Conservation (phyloP, 92 coral and sea anemone species). For the Parazoanthus swiftii region DNA sequence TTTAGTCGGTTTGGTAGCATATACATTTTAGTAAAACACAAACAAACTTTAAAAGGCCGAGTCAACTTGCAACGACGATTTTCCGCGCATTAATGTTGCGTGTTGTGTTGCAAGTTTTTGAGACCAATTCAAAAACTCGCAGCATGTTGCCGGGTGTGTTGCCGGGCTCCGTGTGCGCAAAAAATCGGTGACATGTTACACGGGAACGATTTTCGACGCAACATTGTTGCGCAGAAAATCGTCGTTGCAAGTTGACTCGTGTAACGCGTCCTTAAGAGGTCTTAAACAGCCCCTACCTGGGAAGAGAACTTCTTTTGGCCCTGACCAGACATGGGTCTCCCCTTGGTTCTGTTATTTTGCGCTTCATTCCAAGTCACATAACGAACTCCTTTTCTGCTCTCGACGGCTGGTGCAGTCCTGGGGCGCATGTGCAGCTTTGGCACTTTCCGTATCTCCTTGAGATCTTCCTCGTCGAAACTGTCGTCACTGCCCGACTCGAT, state of each 20-base stretch:
- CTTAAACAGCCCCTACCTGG: slow-evolving; percentile 21
- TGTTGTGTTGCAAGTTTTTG: too few relatives aligned
- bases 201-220: too few relatives aligned
- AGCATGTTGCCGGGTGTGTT: too few relatives aligned
- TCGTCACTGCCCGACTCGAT: slow-evolving; percentile 49
- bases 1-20: background rate
- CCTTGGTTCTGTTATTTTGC: slow-evolving; percentile 51
- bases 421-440: slow-evolving; percentile 95
- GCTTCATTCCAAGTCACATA: slow-evolving; percentile 96
- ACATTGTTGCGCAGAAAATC: too few relatives aligned
- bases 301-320: slow-evolving; percentile 10
- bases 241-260: too few relatives aligned
- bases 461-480: slow-evolving; percentile 50
- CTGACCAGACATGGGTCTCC: slow-evolving; percentile 61
- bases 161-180: too few relatives aligned
- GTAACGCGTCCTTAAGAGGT: too few relatives aligned
- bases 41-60: background rate
- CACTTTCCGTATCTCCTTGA: slow-evolving; percentile 56
- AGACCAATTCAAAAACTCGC: too few relatives aligned
- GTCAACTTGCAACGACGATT: too few relatives aligned
- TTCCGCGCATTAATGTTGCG: too few relatives aligned
- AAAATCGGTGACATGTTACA: too few relatives aligned
- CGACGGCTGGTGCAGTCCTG: slow-evolving; percentile 86
- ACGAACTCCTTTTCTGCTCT: slow-evolving; percentile 65
- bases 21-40: background rate